Evolutionary conservation across 2,113 vertebrate genomes (phyloP).

Genomic region (Pardalotus punctatus): DNA sequence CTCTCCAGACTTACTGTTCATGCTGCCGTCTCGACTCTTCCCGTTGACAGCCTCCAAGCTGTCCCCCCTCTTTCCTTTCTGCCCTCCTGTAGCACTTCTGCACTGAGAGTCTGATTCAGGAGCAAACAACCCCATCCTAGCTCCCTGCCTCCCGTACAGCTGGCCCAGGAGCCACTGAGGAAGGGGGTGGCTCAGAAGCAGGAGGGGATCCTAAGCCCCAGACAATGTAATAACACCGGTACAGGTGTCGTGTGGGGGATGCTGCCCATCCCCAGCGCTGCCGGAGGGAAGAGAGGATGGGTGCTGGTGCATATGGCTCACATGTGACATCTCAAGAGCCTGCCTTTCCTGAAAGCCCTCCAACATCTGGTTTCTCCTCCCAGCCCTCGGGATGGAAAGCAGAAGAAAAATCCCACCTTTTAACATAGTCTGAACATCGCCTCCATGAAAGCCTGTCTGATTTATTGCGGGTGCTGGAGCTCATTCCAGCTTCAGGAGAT

Average conservation of each 20-base stretch:
- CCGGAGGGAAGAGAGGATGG: neutral
- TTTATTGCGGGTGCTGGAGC: neutral
- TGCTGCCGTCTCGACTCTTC: neutral
- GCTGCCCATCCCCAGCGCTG: neutral
- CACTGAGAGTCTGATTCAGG: neutral
- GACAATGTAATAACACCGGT: neutral
- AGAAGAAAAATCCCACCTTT: conserved; percentile 55
- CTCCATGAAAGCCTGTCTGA: conserved; percentile 8
- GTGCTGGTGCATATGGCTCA: conserved; percentile 14
- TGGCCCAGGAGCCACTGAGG: neutral
- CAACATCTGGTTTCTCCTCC: conserved; percentile 56
- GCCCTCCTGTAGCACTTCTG: neutral
- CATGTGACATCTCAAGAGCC: conserved; percentile 44
- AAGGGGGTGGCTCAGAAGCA: neutral
- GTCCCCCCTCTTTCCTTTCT: neutral
- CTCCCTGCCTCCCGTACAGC: neutral
- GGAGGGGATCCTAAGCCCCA: neutral
- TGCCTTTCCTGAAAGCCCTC: conserved; percentile 54
- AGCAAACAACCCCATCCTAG: neutral
- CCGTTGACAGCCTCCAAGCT: neutral
- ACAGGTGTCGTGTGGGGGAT: neutral
- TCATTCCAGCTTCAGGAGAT: neutral
- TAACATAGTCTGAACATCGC: conserved; percentile 32
- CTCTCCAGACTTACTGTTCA: neutral
- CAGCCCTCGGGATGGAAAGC: conserved; percentile 9